Evolutionary conservation across 2,888 invertebrate species (phyloP), one percentile per base, ranked within the genome.

Genomic region (Rugalucina vietnamica): DNA sequence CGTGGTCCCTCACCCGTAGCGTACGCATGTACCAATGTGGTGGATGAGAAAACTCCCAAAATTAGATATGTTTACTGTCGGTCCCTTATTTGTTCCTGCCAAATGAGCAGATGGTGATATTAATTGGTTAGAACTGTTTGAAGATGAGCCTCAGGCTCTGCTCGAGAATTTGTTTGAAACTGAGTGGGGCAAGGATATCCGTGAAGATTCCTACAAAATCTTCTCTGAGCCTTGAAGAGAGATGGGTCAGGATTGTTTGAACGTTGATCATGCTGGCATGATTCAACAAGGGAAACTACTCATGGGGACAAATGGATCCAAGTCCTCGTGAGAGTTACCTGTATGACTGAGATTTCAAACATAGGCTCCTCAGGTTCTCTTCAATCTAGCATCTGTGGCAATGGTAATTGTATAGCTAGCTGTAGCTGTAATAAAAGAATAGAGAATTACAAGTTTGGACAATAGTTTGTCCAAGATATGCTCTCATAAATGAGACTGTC

Each of bases 251-350:
- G 4, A 3, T 12, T n/a, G n/a, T n/a, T n/a, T 3, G 69, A 49
- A 69, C 54, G 72, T 65, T 73, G 60, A 24, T 54, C 73, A 21
- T 43, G 72, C 24, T 70, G 79, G 73, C 24, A 79, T 65, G 72
- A 54, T 54, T 54, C 54, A 54, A 54, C 54, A 54, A 54, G 54
- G 54, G 21, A n/a, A 54, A 21, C 8, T 18, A 54, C 12, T 54
- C 54, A 54, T 54, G 21, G n/a, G 54, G 54, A 54, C n/a, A 54
- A 8, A n/a, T 18, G 10, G 21, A n/a, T n/a, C 54, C 14, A 8
- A 4, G n/a, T 54, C 21, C 54, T 54, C 4, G 8, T 8, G 54
- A 21, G 54, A 8, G 14, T 54, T n/a, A 4, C 54, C 54, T 54
- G 54, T 54, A 21, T n/a, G 10, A 21, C 10, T 21, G n/a, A 21